phyloP scores from a whole-genome alignment of 2,888 invertebrate genomes.

The Ectemnius lituratus region DNA sequence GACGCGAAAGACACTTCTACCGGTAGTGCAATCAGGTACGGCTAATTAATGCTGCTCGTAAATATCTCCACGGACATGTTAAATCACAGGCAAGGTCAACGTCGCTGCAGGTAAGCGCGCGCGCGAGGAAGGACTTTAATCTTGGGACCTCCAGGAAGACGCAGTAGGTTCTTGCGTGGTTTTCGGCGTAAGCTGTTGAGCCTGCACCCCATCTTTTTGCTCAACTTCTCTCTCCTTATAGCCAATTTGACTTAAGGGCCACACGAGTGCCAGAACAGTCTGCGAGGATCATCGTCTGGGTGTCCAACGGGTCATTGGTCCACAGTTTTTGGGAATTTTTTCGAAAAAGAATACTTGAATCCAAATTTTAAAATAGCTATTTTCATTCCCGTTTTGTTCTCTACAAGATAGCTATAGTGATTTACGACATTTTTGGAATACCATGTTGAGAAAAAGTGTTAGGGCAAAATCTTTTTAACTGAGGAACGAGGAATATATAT shows the following conservation, averaged over 20 bases:
- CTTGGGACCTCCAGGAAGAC: conserved; percentile 2
- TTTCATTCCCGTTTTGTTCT: no score
- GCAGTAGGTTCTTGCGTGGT: not conserved
- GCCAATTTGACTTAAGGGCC: not conserved
- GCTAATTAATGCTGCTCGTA: conserved; percentile 53
- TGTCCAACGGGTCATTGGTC: no score
- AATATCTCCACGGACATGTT: conserved; percentile 41
- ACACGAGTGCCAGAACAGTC: not conserved
- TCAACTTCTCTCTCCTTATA: not conserved
- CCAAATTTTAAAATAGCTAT: no score
- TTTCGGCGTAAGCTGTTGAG: not conserved
- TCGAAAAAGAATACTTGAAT: no score
- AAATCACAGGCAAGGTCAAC: conserved; percentile 41
- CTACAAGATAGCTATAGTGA: no score
- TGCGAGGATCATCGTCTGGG: conserved; percentile 1
- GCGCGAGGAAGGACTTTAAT: not conserved
- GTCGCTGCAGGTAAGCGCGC: conserved; percentile 15
- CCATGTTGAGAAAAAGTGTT: no score
- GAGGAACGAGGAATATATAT: no score
- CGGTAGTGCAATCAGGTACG: conserved; percentile 41
- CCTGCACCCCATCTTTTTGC: not conserved
- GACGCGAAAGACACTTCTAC: conserved; percentile 35
- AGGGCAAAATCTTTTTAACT: no score
- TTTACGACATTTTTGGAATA: no score
- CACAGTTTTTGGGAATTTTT: no score